These are phyloP conservation scores for Opisthocomus hoazin DNA, from an alignment of 2,113 vertebrate genomes.

Conservation along the genomic window DNA sequence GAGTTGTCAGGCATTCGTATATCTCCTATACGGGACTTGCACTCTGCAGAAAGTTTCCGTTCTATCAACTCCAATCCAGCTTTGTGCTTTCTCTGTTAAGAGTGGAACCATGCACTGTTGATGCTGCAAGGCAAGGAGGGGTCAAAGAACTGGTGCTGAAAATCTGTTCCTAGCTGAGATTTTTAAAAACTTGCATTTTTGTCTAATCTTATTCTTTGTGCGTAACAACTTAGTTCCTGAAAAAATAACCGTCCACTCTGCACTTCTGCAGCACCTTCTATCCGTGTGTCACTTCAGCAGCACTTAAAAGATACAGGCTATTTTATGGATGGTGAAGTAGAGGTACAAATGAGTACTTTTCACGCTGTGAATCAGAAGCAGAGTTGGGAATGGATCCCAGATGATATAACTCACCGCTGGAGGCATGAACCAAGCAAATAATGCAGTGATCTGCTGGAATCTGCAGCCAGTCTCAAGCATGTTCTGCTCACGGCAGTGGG, in stretches of 20 bases:
- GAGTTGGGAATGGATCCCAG: background rate
- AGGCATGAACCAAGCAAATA: background rate
- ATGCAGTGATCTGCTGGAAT: background rate
- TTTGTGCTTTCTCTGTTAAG: constrained; percentile 31
- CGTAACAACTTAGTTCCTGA: background rate
- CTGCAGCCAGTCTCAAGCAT: background rate
- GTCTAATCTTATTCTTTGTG: background rate
- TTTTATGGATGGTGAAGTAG: background rate
- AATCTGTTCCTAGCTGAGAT: background rate
- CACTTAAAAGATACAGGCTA: background rate
- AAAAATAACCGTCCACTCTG: background rate
- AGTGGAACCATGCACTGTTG: background rate
- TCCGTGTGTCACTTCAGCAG: background rate
- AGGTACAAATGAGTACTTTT: background rate
- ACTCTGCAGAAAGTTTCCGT: constrained; percentile 64
- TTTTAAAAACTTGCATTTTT: background rate
- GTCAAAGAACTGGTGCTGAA: background rate
- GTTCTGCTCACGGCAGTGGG: background rate
- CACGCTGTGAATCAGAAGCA: background rate
- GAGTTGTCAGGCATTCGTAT: constrained; percentile 70
- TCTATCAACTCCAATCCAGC: constrained; percentile 53
- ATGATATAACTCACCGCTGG: background rate
- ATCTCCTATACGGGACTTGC: constrained; percentile 75
- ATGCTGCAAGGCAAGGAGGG: constrained; percentile 4
- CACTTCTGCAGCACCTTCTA: background rate